A percentile compares a stretch with the other conserved stretches of the same genome.
These are phyloP conservation scores for Holothuria scabra DNA, from an alignment of 53 echinoderm and acorn worm species.

Conservation along the genomic window DNA sequence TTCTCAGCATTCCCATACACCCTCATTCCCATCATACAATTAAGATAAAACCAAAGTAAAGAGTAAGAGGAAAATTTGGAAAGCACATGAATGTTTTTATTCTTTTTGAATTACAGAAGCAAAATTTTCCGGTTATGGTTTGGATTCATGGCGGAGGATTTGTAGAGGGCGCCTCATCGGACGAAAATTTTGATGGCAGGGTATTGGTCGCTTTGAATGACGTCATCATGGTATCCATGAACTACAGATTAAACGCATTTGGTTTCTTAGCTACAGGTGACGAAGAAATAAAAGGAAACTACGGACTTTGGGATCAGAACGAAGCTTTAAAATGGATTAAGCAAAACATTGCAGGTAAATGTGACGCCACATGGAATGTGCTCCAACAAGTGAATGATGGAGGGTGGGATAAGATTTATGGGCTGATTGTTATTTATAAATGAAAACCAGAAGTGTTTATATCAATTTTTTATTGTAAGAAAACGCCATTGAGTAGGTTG, in stretches of 20 bases:
- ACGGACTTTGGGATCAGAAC: constrained; percentile 78
- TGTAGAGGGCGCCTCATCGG: constrained; percentile 60
- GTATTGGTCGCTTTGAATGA: constrained; percentile 63
- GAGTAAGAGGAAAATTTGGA: too few relatives aligned
- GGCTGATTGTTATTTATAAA: too few relatives aligned
- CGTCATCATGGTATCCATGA: constrained; percentile 67
- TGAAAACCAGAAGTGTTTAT: too few relatives aligned
- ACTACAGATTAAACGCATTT: constrained; percentile 70
- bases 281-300: constrained; percentile 69
- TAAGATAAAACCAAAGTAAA: too few relatives aligned
- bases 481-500: too few relatives aligned
- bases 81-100: too few relatives aligned
- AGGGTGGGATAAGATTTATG: too few relatives aligned
- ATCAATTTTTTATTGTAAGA: too few relatives aligned
- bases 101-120: constrained; percentile 27
- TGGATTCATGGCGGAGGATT: constrained; percentile 82
- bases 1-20: too few relatives aligned
- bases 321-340: constrained; percentile 79
- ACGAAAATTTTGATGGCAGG: constrained; percentile 53
- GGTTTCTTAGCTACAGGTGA: constrained; percentile 86
- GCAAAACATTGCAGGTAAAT: constrained; percentile 70
- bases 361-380: too few relatives aligned
- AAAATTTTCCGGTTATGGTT: constrained; percentile 66
- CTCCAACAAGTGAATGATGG: too few relatives aligned
- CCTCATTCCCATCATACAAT: too few relatives aligned